Conservation (phyloP, 2,113 vertebrate species). For the Oryzias curvinotus region DNA sequence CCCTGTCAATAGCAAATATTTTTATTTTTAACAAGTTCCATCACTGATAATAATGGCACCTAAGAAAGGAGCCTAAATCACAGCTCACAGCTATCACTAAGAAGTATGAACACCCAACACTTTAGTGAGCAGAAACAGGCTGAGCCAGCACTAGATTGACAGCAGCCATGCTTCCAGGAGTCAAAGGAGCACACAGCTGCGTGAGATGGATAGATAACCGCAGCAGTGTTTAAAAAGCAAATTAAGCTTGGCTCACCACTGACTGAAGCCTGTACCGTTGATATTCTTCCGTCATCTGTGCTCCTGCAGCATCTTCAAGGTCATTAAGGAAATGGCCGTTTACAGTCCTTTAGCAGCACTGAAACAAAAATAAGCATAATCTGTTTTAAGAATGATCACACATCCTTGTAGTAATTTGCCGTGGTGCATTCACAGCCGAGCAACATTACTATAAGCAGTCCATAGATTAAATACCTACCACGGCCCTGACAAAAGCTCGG, state of each 20-base stretch:
- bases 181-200: neutral
- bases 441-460: too few relatives aligned
- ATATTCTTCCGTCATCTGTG: neutral
- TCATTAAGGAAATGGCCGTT: neutral
- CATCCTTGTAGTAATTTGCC: too few relatives aligned
- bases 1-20: too few relatives aligned
- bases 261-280: neutral
- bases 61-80: neutral
- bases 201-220: neutral
- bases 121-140: too few relatives aligned
- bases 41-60: neutral
- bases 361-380: neutral
- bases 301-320: neutral
- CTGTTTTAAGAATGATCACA: neutral
- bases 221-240: neutral
- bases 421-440: too few relatives aligned
- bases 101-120: neutral
- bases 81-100: neutral
- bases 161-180: neutral
- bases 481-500: too few relatives aligned
- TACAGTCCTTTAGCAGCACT: neutral
- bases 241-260: conserved; percentile 1
- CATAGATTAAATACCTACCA: too few relatives aligned
- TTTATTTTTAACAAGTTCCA: neutral
- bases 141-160: neutral